These are phyloP conservation scores for Pseudomyrmex concolor DNA, from an alignment of 1,140 invertebrate species.

Conservation along the genomic window DNA sequence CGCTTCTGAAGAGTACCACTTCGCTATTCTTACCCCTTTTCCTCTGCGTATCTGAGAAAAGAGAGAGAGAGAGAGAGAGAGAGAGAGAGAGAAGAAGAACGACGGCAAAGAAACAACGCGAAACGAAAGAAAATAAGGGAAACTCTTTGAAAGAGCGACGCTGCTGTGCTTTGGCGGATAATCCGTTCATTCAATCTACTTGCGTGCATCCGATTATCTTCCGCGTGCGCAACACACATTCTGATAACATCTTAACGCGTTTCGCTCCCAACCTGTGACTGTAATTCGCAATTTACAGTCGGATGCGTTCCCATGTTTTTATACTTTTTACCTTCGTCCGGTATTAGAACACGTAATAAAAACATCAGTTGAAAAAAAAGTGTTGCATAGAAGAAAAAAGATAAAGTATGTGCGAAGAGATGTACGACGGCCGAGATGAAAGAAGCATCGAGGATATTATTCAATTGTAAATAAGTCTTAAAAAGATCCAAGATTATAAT, in stretches of 20 bases:
- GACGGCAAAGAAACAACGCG: background rate
- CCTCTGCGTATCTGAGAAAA: background rate
- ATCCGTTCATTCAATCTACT: constrained; percentile 62
- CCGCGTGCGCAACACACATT: background rate
- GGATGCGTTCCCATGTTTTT: background rate
- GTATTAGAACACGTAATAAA: constrained; percentile 17
- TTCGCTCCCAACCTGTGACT: constrained; percentile 10
- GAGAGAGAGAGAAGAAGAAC: background rate
- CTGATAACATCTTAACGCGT: background rate
- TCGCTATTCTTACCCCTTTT: constrained; percentile 43
- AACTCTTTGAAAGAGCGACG: constrained; percentile 9
- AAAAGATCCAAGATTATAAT: constrained; percentile 51
- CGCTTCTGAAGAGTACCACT: constrained; percentile 77
- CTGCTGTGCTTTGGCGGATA: constrained; percentile 40
- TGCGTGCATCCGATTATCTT: constrained; percentile 54
- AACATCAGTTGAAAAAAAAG: background rate
- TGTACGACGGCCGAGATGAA: constrained; percentile 7
- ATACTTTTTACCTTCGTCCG: background rate
- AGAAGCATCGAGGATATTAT: constrained; percentile 28
- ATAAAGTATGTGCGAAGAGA: constrained; percentile 8
- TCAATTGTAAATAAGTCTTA: constrained; percentile 26
- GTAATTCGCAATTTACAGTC: constrained; percentile 8
- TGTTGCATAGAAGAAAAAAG: background rate
- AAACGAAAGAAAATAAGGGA: background rate
- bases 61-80: constrained; percentile 28